Conservation (phyloP, 2,888 invertebrate species). For the Itoplectis maculator region DNA sequence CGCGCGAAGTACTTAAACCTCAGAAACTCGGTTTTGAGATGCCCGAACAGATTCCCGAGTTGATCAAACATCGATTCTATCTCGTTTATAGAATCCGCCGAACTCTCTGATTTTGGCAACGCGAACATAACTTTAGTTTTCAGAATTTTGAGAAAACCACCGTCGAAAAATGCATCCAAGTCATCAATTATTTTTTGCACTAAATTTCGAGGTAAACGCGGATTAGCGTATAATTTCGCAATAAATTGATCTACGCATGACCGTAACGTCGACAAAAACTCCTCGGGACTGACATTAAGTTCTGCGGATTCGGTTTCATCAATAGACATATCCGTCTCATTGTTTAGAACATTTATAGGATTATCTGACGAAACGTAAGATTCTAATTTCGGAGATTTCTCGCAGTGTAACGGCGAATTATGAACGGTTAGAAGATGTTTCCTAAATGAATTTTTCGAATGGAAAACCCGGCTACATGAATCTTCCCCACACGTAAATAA, state of each 20-base stretch:
- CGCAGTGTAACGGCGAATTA: conserved; percentile 32
- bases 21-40: conserved; percentile 31
- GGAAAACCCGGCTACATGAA: conserved; percentile 18
- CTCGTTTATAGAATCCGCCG: conserved; percentile 12
- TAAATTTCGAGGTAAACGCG: conserved; percentile 31
- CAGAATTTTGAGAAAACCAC: conserved; percentile 25
- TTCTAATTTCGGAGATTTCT: background rate
- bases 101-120: conserved; percentile 10
- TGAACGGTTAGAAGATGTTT: conserved; percentile 32
- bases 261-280: conserved; percentile 27
- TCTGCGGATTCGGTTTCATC: conserved; percentile 27
- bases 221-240: conserved; percentile 30
- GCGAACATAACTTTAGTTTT: conserved; percentile 23
- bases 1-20: conserved; percentile 32
- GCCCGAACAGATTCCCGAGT: conserved; percentile 28
- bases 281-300: conserved; percentile 12
- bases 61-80: conserved; percentile 36
- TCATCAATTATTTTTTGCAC: conserved; percentile 38
- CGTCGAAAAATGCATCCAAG: conserved; percentile 20
- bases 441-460: conserved; percentile 24
- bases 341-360: background rate
- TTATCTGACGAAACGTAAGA: background rate
- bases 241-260: conserved; percentile 30
- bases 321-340: background rate
- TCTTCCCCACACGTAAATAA: conserved; percentile 42